A percentile compares a stretch with the other conserved stretches of the same genome.
Evolutionary conservation across 2,113 vertebrate species (phyloP).

Genomic region (Oxygymnocypris stewartii): DNA sequence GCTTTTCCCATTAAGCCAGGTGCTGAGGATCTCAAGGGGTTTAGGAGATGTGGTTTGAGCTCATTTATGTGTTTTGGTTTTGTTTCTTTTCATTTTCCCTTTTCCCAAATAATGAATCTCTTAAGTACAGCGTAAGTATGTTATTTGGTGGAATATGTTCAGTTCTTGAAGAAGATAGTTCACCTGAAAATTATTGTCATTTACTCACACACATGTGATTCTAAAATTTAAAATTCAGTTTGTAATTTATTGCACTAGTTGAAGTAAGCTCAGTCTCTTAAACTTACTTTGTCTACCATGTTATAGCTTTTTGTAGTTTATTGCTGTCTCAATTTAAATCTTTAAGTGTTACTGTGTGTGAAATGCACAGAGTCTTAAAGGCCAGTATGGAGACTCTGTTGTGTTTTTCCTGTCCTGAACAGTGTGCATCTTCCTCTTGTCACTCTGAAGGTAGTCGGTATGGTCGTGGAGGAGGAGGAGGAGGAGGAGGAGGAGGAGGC

Average conservation of each 20-base stretch:
- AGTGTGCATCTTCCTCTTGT: slow-evolving; percentile 71
- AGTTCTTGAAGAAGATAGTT: slow-evolving; percentile 17
- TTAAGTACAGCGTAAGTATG: slow-evolving; percentile 83
- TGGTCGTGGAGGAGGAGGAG: slow-evolving; percentile 82
- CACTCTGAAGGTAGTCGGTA: slow-evolving; percentile 90
- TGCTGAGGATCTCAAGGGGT: slow-evolving; percentile 94
- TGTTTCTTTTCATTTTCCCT: slow-evolving; percentile 69
- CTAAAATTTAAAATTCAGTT: neutral
- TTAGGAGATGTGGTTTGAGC: slow-evolving; percentile 95
- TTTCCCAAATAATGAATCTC: slow-evolving; percentile 58
- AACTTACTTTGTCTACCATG: neutral
- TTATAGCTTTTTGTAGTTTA: neutral
- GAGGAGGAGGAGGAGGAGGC: slow-evolving; percentile 78
- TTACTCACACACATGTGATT: neutral
- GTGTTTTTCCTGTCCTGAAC: slow-evolving; percentile 5
- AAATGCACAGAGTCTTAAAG: neutral
- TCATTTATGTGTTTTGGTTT: slow-evolving; percentile 81
- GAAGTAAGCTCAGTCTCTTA: neutral
- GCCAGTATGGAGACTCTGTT: neutral
- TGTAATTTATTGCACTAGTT: neutral
- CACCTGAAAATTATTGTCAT: neutral
- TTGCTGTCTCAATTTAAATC: neutral
- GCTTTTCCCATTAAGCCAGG: slow-evolving; percentile 94
- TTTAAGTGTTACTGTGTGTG: neutral
- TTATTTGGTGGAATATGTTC: slow-evolving; percentile 16